Evolutionary conservation across 2,888 invertebrate species (phyloP), one percentile per base, ranked within the genome.

Genomic region (Lithophane socia): DNA sequence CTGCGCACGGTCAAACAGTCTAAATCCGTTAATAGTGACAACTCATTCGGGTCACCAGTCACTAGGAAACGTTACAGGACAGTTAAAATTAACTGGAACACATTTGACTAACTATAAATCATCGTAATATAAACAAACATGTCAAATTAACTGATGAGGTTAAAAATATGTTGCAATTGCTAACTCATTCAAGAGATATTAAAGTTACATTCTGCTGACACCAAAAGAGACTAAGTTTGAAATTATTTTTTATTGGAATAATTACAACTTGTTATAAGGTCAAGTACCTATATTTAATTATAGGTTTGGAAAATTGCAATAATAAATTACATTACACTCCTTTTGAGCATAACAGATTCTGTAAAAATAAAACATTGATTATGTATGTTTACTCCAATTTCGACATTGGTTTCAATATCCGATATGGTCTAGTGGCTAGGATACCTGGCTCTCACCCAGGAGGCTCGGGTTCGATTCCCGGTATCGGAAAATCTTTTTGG

Each of bases 401-500:
- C 75, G 0, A 0, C 0, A 0, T 0, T 0, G 0, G 0, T 0
- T 0, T 0, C 16, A 88, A 2, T 0, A 92, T 97, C 97, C 97
- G 96, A 96, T 97, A 97, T 97, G 97, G 97, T 97, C 97, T 97
- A 97, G 97, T 97, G 97, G 97, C 95, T 97, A 97, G 97, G 97
- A 97, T 97, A 97, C 95, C 97, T 97, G 97, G 97, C 94, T 97
- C 94, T 97, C 97, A 97, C 96, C 97, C 96, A 96, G 96, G 95
- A 97, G 97, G 97, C 97, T 96, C 97, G 97, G 97, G 97, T 97
- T 97, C 97, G 97, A 97, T 97, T 97, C 97, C 97, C 97, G 97
- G 97, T 97, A 97, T 96, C 96, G 97, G 97, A 97, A 97, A 52
- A n/a, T 61, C 84, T 94, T 94, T 95, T 92, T 82, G 68, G 4